Evolutionary conservation across 1,140 invertebrate genomes (phyloP).

Genomic region (Mercenaria mercenaria): DNA sequence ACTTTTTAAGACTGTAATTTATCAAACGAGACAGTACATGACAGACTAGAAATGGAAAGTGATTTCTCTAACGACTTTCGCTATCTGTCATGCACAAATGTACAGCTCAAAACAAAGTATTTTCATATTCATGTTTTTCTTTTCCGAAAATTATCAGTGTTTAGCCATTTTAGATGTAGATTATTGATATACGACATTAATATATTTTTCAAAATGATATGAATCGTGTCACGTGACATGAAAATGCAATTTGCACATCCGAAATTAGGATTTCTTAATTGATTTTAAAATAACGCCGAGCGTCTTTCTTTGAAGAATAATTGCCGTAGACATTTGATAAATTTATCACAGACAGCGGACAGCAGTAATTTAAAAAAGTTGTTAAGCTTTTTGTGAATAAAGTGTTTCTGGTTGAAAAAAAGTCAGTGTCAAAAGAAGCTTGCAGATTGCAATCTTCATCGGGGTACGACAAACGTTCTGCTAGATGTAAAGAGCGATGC

Average conservation of each 20-base stretch:
- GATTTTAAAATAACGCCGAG: conserved; percentile 31
- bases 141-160: neutral
- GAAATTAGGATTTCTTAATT: conserved; percentile 51
- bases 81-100: neutral
- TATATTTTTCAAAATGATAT: conserved; percentile 42
- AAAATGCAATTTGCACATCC: conserved; percentile 41
- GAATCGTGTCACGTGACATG: conserved; percentile 44
- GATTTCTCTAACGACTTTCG: neutral
- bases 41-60: conserved; percentile 7
- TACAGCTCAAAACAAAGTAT: conserved; percentile 15
- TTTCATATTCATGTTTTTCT: neutral
- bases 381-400: conserved; percentile 56
- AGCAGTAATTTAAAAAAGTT: conserved; percentile 55
- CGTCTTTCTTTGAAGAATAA: conserved; percentile 57
- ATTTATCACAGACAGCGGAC: conserved; percentile 54
- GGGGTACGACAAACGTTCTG: conserved; percentile 44
- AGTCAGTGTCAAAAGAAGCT: conserved; percentile 52
- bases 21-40: neutral
- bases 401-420: conserved; percentile 48
- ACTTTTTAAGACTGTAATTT: neutral
- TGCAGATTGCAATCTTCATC: conserved; percentile 61
- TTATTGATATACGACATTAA: conserved; percentile 37
- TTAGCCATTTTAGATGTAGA: conserved; percentile 33
- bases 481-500: conserved; percentile 43
- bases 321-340: conserved; percentile 61